Evolutionary conservation across 2,888 invertebrate genomes (phyloP), one percentile per base, ranked within the genome.

Genomic region (Apotomis betuletana): DNA sequence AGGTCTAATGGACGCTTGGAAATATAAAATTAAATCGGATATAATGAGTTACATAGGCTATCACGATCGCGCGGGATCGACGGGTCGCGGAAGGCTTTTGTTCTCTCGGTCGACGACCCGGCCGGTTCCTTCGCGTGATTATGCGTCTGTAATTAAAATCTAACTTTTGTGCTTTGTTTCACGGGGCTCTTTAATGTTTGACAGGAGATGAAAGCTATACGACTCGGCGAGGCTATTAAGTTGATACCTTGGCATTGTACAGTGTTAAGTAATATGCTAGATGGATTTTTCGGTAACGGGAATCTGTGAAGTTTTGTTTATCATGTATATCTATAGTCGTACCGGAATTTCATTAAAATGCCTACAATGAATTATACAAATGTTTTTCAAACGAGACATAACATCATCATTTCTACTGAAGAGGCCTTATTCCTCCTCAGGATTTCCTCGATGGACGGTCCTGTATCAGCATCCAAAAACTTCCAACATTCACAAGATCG

Each of bases 11-110:
- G 89, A 85, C 78, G 87, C 78, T 85, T 84, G 82, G 81, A 86
- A 90, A 87, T 89, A 90, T 88, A 88, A 90, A 89, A 90, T 90
- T 90, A 90, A 90, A 88, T 87, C 84, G 82, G 81, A 83, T 83
- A 83, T 90, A 90, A 91, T 90, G 87, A 90, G 87, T 86, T 87
- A 86, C 88, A 87, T 89, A 88, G 87, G 81, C 84, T 82, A 84
- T 87, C 85, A 82, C 82, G 84, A 80, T 79, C 79, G 76, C 79
- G 75, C 75, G 76, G 77, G 84, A 83, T 86, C 84, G 87, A 84
- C 81, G 85, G 83, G 84, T 83, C 85, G 82, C 79, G 77, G 82
- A 81, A 81, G 81, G 80, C 85, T 87, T 86, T 90, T 89, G 89
- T 90, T 88, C 82, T 80, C 74, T 75, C 73, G 90, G 85, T 85